Evolutionary conservation across 2,888 invertebrate species (phyloP).

Genomic region (Drosophila buzzatii): DNA sequence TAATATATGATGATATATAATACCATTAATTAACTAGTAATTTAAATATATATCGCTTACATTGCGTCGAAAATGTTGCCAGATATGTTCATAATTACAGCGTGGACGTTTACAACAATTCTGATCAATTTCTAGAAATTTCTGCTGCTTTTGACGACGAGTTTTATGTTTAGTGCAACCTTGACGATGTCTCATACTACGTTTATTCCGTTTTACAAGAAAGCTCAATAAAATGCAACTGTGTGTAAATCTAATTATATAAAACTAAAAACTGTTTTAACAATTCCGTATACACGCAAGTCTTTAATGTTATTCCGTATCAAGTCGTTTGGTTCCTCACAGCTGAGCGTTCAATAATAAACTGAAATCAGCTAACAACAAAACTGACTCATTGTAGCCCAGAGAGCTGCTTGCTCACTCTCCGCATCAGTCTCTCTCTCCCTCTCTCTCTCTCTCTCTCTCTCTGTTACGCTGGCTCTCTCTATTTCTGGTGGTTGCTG

Average conservation of each 20-base stretch:
- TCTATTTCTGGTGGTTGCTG: constrained; percentile 26
- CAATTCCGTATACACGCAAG: constrained; percentile 47
- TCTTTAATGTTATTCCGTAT: constrained; percentile 25
- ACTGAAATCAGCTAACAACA: constrained; percentile 38
- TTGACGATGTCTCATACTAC: constrained; percentile 73
- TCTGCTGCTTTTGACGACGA: constrained; percentile 46
- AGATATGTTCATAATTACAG: constrained; percentile 70
- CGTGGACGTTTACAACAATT: constrained; percentile 66
- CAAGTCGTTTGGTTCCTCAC: constrained; percentile 43
- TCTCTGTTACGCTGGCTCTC: neutral
- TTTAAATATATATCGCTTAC: constrained; percentile 37
- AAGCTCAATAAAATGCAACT: constrained; percentile 5
- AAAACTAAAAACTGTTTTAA: constrained; percentile 30
- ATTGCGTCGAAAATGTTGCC: constrained; percentile 69
- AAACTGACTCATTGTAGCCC: constrained; percentile 46
- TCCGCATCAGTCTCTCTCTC: neutral
- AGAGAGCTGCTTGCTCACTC: constrained; percentile 13
- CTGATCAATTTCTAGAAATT: constrained; percentile 35
- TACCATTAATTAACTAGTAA: neutral
- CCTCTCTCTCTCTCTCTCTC: neutral
- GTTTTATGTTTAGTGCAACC: constrained; percentile 48
- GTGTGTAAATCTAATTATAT: constrained; percentile 58
- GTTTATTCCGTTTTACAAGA: constrained; percentile 29
- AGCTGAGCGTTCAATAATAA: constrained; percentile 61
- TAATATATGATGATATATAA: neutral